These are phyloP conservation scores for Percopsis omiscomaycus DNA, from an alignment of 2,797 vertebrate genomes.

Conservation along the genomic window DNA sequence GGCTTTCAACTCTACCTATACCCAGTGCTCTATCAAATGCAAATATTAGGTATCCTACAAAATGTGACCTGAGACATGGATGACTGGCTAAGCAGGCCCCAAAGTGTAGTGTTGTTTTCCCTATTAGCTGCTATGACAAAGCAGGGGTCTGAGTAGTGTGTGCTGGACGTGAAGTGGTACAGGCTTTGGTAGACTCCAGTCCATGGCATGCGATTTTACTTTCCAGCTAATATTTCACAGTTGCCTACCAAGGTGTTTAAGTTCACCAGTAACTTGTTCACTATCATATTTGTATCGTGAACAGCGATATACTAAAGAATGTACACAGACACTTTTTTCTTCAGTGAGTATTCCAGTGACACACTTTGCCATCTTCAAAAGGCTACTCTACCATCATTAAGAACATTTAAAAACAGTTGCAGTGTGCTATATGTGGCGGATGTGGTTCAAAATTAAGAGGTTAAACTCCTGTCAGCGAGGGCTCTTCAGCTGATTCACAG, in stretches of 20 bases:
- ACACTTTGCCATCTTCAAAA: conserved; percentile 39
- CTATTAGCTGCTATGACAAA: conserved; percentile 70
- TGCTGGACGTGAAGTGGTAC: conserved; percentile 71
- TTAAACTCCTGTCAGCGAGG: neutral
- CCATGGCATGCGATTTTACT: conserved; percentile 67
- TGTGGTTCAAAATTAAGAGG: conserved; percentile 12
- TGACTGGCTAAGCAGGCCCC: conserved; percentile 49
- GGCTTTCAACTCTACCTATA: conserved; percentile 48
- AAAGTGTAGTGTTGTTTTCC: conserved; percentile 53
- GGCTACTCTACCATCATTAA: conserved; percentile 26
- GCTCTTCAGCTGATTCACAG: neutral
- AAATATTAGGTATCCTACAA: conserved; percentile 21
- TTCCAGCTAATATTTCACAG: conserved; percentile 75
- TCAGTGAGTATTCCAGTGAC: conserved; percentile 55
- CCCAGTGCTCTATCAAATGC: conserved; percentile 47
- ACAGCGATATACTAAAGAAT: conserved; percentile 69
- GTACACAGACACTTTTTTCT: conserved; percentile 57
- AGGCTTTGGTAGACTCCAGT: conserved; percentile 60
- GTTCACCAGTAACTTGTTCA: conserved; percentile 68
- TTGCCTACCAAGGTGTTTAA: conserved; percentile 75
- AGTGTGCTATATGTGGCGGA: conserved; percentile 42
- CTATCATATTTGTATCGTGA: conserved; percentile 53
- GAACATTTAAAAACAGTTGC: conserved; percentile 33
- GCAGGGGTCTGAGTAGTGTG: conserved; percentile 70
- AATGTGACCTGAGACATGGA: conserved; percentile 25